Base-by-base conservation (phyloP, 2,113 vertebrate species). In the Colius striatus region DNA sequence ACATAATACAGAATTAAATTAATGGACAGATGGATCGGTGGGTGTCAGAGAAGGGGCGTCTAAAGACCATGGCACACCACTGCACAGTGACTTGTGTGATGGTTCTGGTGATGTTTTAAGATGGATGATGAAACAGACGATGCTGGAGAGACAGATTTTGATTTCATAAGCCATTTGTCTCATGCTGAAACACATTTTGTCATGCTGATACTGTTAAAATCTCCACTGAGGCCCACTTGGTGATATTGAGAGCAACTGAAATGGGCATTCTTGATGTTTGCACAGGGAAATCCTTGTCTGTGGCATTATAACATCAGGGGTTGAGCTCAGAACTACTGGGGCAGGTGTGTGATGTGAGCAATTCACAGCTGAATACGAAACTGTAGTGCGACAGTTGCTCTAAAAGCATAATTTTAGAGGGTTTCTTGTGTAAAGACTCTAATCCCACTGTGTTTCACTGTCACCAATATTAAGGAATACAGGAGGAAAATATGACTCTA, bases 201-300 rank as follows among this genome's bases (percentile, higher is more conserved):
- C 34, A 55, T 67, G 65, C 11, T 74, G 68, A 71, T 48, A 45
- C 29, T 66, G 72, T 48, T 21, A 34, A 67, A 71, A 83, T 5
- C 45, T 89, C 16, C 16, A 19, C 0, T 30, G 73, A 71, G 47
- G 58, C 11, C 18, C 54, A 11, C 30, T 60, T 62, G 60, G 19
- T 61, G 47, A 73, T 29, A 25, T 16, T n/a, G 16, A 32, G 58
- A 90, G 38, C 32, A 60, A 17, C 8, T 22, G 41, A 65, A 8
- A 53, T 5, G 6, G 54, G 16, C 9, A 62, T 2, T 34, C 78
- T 38, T 53, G 66, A 34, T 55, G 34, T 15, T 43, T 0, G 0
- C 38, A 6, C 23, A 34, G 27, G 43, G 41, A 10, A 65, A 50
- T 81, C 10, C 38, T 23, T 66, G 9, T 58, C 45, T 54, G 47